These are phyloP conservation scores for Heliconius eleuchia DNA, from an alignment of 1,140 invertebrate genomes.

Conservation along the genomic window DNA sequence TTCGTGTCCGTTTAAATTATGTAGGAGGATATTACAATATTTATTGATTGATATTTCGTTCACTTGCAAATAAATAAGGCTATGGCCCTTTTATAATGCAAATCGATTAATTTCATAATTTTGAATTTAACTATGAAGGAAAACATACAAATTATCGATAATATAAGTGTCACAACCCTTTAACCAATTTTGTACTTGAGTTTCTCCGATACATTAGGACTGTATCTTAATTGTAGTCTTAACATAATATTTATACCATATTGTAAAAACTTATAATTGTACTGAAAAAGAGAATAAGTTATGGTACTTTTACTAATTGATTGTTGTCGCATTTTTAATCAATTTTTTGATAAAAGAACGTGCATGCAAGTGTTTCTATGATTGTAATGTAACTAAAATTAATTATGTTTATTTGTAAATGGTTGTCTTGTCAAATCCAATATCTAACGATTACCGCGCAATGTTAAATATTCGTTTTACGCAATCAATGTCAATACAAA, in stretches of 20 bases:
- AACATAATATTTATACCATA: background rate
- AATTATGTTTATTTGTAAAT: constrained; percentile 19
- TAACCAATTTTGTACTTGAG: background rate
- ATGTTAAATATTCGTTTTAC: constrained; percentile 59
- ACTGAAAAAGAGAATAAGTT: background rate
- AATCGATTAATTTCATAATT: constrained; percentile 24
- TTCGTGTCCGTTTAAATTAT: background rate
- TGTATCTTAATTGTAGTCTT: background rate
- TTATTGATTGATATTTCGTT: constrained; percentile 18
- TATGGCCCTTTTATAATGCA: constrained; percentile 15
- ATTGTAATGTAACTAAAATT: constrained; percentile 13
- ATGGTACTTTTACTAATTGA: background rate
- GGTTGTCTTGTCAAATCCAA: constrained; percentile 20
- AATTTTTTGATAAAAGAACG: background rate
- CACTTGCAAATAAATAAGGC: constrained; percentile 12
- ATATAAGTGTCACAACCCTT: constrained; percentile 6
- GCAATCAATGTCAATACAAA: constrained; percentile 54
- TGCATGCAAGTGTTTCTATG: background rate
- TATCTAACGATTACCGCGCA: constrained; percentile 52
- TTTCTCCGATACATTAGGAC: too few species aligned
- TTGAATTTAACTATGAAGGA: constrained; percentile 20
- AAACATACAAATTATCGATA: constrained; percentile 17
- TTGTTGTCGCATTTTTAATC: constrained; percentile 13
- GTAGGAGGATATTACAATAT: constrained; percentile 22
- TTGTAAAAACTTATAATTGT: background rate